These are phyloP conservation scores for Drosophila simulans DNA, from an alignment of 1,140 invertebrate genomes.

Conservation along the genomic window DNA sequence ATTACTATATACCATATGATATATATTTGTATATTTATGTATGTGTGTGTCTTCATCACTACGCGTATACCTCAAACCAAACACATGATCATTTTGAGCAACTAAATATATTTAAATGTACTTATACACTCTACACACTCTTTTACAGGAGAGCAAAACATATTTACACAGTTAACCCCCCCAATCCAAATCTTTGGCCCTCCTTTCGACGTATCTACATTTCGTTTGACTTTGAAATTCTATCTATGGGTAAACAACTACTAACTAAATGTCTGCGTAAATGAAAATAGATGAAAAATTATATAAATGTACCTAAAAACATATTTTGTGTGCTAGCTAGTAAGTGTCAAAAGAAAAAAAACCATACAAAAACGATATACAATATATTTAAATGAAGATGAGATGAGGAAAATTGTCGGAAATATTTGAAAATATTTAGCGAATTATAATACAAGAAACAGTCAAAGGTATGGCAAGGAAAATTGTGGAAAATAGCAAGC, in stretches of 20 bases:
- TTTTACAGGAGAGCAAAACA: conserved; percentile 54
- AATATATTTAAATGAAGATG: conserved; percentile 50
- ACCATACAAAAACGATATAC: conserved; percentile 56
- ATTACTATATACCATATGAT: conserved; percentile 53
- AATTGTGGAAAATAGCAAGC: conserved; percentile 38
- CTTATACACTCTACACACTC: conserved; percentile 78
- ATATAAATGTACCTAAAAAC: conserved; percentile 81
- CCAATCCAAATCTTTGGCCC: conserved; percentile 23
- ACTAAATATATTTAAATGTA: conserved; percentile 76
- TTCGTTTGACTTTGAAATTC: conserved; percentile 58
- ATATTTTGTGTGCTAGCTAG: conserved; percentile 83
- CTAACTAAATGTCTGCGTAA: conserved; percentile 75
- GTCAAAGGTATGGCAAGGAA: conserved; percentile 29
- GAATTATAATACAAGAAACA: conserved; percentile 58
- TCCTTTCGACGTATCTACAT: conserved; percentile 52
- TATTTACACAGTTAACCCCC: conserved; percentile 63
- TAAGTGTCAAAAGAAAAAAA: conserved; percentile 72
- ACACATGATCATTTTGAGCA: conserved; percentile 80
- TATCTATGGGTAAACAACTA: conserved; percentile 59
- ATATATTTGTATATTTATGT: conserved; percentile 73
- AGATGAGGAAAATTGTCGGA: conserved; percentile 62
- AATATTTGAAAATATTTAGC: conserved; percentile 73
- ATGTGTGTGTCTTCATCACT: conserved; percentile 85
- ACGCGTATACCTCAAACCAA: conserved; percentile 84
- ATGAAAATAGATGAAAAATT: conserved; percentile 56